Conservation (phyloP, 2,113 vertebrate species). For the Phyllostomus discolor region DNA sequence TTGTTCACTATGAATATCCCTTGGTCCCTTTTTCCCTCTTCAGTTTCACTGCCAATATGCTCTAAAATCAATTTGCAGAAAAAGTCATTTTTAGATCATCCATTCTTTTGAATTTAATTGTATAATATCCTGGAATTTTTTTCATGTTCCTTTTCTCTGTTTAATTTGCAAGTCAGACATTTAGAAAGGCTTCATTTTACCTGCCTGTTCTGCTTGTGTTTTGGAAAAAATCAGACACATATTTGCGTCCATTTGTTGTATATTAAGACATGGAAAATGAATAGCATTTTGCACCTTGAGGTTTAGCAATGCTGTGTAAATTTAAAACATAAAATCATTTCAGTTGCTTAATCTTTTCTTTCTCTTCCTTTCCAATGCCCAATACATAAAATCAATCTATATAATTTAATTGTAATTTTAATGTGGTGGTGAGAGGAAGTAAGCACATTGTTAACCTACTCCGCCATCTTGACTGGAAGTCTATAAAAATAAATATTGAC, state of each 20-base stretch:
- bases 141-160: neutral
- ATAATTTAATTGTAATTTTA: neutral
- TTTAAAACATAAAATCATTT: slow-evolving; percentile 30
- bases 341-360: neutral
- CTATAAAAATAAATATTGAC: neutral
- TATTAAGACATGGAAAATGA: neutral
- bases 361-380: neutral
- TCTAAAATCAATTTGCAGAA: neutral
- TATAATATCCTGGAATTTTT: neutral
- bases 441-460: neutral
- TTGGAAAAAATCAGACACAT: neutral
- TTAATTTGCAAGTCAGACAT: neutral
- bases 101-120: neutral
- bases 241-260: slow-evolving; percentile 14
- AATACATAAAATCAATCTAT: neutral
- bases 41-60: neutral
- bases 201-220: neutral
- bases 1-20: neutral
- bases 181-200: neutral
- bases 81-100: neutral
- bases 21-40: neutral
- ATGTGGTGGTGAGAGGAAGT: neutral
- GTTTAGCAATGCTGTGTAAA: neutral
- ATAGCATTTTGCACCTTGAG: neutral
- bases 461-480: neutral